Evolutionary conservation across 2,888 invertebrate genomes (phyloP), one percentile per base, ranked within the genome.

Genomic region (Galeruca laticollis): DNA sequence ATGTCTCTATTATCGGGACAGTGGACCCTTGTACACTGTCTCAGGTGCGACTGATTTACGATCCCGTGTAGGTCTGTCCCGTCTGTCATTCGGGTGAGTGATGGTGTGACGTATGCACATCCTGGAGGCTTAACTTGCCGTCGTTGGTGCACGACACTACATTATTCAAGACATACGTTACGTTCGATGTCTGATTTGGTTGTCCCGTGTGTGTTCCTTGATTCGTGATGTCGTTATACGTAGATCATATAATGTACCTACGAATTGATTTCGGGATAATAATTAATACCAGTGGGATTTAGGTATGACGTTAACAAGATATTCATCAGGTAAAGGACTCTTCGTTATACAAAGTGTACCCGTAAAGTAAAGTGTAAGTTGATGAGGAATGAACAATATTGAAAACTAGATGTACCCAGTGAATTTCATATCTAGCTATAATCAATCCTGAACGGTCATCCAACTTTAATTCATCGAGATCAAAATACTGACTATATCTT

Each of bases 41-140:
- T 83, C 83, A 84, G 83, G 84, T 83, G 83, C 81, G 83, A 82
- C 83, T 84, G 84, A 84, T 84, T 84, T 84, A 84, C 81, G 80
- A 60, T 69, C 64, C 54, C 64, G 74, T 71, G 76, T 70, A 71
- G 49, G 75, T 75, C 73, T 73, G 77, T 73, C 76, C 75, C 64
- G 78, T 78, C 75, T 68, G 75, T 76, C 77, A 63, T 75, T 74
- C 76, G 69, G 64, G 80, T 81, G 82, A 81, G 76, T 79, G 80
- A 82, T 81, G 80, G 82, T 75, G 76, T 81, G 81, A 81, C 80
- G 79, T 78, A 75, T 76, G 73, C 77, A 76, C 73, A 74, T 77
- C 71, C 73, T 65, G 40, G 54, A 47, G 40, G 56, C 49, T 26
- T 26, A 57, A 65, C 64, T 66, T 64, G 47, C 52, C 33, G 56